phyloP scores from a whole-genome alignment of 2,888 invertebrate genomes.

The Brachyopa scutellaris region DNA sequence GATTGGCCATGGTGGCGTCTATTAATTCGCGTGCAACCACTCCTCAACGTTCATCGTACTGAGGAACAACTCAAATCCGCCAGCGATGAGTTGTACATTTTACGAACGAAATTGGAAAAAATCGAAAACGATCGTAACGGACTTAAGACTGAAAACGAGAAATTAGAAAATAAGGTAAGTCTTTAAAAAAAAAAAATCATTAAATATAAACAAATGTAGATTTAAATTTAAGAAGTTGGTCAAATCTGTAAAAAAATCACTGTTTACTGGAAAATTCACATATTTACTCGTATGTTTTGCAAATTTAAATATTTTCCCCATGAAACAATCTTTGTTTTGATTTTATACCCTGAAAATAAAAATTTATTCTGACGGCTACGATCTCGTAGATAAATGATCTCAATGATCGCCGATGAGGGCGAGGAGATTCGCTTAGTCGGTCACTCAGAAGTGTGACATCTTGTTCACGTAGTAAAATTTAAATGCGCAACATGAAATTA shows the following conservation, averaged over 20 bases:
- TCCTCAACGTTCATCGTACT: slow-evolving; percentile 95
- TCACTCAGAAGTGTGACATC: not conserved
- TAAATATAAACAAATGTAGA: not conserved
- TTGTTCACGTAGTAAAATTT: not conserved
- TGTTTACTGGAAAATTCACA: slow-evolving; percentile 4
- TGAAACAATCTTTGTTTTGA: not conserved
- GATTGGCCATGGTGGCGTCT: slow-evolving; percentile 99
- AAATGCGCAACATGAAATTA: not conserved
- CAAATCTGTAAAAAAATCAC: slow-evolving; percentile 9
- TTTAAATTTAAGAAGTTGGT: slow-evolving; percentile 6
- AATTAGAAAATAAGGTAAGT: slow-evolving; percentile 94
- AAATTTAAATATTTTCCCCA: not conserved
- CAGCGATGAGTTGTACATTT: slow-evolving; percentile 93
- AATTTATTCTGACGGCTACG: not conserved
- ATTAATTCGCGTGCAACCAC: slow-evolving; percentile 94
- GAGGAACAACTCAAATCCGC: slow-evolving; percentile 93
- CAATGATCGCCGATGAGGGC: too few species aligned
- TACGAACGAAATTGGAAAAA: slow-evolving; percentile 92
- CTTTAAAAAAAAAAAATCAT: not conserved
- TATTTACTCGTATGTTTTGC: slow-evolving; percentile 3
- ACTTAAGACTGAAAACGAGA: slow-evolving; percentile 93
- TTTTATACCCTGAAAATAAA: not conserved
- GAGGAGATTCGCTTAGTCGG: slow-evolving; percentile 10
- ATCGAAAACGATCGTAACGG: slow-evolving; percentile 92
- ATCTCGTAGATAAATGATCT: not conserved